phyloP scores from a whole-genome alignment of 2,888 invertebrate species.

The Apamea epomidion region DNA sequence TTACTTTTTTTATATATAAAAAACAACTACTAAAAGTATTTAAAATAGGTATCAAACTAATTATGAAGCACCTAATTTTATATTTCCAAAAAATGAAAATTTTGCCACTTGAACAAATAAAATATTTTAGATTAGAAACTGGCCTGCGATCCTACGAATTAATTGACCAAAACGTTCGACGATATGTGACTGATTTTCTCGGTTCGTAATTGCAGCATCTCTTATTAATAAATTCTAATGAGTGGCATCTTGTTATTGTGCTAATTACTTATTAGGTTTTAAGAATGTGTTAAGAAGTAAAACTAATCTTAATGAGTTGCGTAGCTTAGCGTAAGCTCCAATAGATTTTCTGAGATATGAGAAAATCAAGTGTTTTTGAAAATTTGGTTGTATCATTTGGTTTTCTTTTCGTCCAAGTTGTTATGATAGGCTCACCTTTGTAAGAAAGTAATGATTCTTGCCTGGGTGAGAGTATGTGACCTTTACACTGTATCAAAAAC shows the following conservation, averaged over 20 bases:
- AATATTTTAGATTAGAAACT: slow-evolving; percentile 40
- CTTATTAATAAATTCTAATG: slow-evolving; percentile 38
- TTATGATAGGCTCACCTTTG: neutral
- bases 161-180: slow-evolving; percentile 57
- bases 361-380: neutral
- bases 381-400: neutral
- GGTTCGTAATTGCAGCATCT: slow-evolving; percentile 40
- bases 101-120: slow-evolving; percentile 17
- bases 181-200: slow-evolving; percentile 41
- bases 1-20: neutral
- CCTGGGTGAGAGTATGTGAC: neutral
- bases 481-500: slow-evolving; percentile 1
- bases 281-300: neutral
- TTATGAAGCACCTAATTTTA: neutral
- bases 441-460: neutral
- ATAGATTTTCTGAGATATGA: neutral
- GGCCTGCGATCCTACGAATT: slow-evolving; percentile 47
- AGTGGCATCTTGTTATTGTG: slow-evolving; percentile 9
- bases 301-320: neutral
- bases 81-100: slow-evolving; percentile 6
- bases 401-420: no score
- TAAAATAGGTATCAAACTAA: neutral
- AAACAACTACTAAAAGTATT: neutral
- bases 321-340: neutral
- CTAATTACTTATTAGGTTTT: slow-evolving; percentile 14